Conservation (phyloP, 2,113 vertebrate genomes). For the Ciconia boyciana region DNA sequence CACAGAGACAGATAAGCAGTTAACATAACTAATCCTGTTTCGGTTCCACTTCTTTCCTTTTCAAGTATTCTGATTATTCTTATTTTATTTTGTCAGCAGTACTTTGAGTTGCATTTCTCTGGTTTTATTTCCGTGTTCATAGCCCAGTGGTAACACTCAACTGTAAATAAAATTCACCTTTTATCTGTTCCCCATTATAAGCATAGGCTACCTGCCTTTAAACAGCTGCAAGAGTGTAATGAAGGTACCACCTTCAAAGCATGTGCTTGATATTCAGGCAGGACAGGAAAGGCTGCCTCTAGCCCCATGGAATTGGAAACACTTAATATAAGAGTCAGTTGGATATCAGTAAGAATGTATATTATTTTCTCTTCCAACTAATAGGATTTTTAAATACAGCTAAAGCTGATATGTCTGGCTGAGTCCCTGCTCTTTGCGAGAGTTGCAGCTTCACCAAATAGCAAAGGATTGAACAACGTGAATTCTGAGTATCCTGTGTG, state of each 20-base stretch:
- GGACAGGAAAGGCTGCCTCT: slow-evolving; percentile 14
- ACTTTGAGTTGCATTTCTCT: background rate
- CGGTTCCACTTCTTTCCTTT: background rate
- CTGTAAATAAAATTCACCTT: slow-evolving; percentile 49
- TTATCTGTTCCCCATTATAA: slow-evolving; percentile 16
- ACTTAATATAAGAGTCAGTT: background rate
- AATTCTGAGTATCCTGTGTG: background rate
- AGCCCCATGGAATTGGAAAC: slow-evolving; percentile 4
- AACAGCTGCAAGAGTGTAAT: background rate
- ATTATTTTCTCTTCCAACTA: slow-evolving; percentile 34
- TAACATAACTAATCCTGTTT: slow-evolving; percentile 2
- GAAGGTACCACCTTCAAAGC: slow-evolving; percentile 26
- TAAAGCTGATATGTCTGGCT: background rate
- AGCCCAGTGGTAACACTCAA: background rate
- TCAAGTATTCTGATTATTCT: background rate
- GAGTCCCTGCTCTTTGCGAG: background rate
- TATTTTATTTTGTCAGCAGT: background rate
- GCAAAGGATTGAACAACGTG: background rate
- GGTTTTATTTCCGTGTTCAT: background rate
- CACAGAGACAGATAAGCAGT: background rate
- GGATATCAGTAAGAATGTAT: background rate
- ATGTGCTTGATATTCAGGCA: background rate
- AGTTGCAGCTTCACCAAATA: background rate
- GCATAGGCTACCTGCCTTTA: background rate
- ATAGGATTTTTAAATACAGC: slow-evolving; percentile 28